A percentile compares a stretch with the other conserved stretches of the same genome.
Evolutionary conservation across 2,888 invertebrate genomes (phyloP).

Genomic region (Tineola bisselliella): DNA sequence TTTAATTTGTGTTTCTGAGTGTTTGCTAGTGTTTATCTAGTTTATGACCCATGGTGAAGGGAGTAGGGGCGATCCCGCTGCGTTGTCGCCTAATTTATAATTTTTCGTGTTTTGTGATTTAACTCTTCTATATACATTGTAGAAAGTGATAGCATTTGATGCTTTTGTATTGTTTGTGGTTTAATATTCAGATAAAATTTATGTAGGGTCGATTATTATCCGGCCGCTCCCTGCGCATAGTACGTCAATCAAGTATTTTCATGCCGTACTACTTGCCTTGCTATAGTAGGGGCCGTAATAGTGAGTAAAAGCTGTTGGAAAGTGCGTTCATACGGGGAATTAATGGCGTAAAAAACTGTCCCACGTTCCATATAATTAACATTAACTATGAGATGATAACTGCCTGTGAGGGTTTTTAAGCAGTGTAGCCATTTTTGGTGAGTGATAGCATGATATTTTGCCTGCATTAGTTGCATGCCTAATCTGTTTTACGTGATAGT

Average conservation of each 20-base stretch:
- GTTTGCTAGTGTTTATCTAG: conserved; percentile 1
- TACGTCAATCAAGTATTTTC: conserved; percentile 63
- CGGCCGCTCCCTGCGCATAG: conserved; percentile 62
- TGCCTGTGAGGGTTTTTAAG: conserved; percentile 39
- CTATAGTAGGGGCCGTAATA: conserved; percentile 53
- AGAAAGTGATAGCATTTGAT: conserved; percentile 43
- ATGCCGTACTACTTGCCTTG: conserved; percentile 60
- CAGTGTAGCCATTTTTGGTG: conserved; percentile 63
- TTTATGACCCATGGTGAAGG: conserved; percentile 39
- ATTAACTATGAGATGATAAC: conserved; percentile 40
- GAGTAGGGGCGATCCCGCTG: conserved; percentile 57
- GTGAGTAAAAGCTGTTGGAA: conserved; percentile 67
- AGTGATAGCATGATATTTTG: conserved; percentile 43
- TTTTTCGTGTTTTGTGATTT: conserved; percentile 48
- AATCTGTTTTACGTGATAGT: conserved; percentile 29
- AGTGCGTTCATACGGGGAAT: conserved; percentile 56
- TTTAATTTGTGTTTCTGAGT: conserved; percentile 7
- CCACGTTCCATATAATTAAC: conserved; percentile 45
- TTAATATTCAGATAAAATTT: conserved; percentile 19
- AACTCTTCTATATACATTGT: conserved; percentile 38
- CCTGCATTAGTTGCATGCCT: conserved; percentile 26
- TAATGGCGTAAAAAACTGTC: conserved; percentile 55
- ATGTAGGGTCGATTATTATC: conserved; percentile 42
- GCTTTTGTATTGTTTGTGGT: conserved; percentile 29
- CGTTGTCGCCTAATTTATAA: conserved; percentile 55